Evolutionary conservation across 2,888 invertebrate genomes (phyloP), one percentile per base, ranked within the genome.

Genomic region (Odontocolon sp.): DNA sequence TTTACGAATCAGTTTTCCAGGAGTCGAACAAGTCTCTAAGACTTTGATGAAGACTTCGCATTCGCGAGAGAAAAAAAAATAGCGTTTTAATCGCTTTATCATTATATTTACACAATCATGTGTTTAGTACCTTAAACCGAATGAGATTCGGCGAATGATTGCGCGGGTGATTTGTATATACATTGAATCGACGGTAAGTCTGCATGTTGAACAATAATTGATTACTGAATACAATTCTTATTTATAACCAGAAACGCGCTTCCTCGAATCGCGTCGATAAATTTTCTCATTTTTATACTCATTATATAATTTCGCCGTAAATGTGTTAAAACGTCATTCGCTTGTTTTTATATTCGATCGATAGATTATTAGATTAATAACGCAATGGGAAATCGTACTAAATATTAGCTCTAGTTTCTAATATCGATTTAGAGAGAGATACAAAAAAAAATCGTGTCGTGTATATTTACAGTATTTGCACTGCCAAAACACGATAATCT

Each of bases 381-480:
- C 52, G 56, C 68, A 77, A 77, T 77, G 77, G 77, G 69, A 77
- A 73, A 77, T 77, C 69, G 77, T 77, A 69, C 73, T 66, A 54
- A 54, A 38, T 47, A 21, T 42, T 21, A 23, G 31, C 54, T 9
- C 0, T 67, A 56, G 11, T 8, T 63, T 57, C 64, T 68, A 66
- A 63, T n/a, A n/a, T n/a, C 45, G 31, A 54, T 11, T 57, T 36
- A 56, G 18, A 31, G 14, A 31, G 52, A 54, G 54, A 36, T 31
- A 14, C 28, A 11, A 21, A 21, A 33, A 23, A 21, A 26, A 11
- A n/a, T 11, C 31, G 1, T 33, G 16, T 45, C 67, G 61, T 71
- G 66, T 52, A 50, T 59, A 31, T 38, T 45, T 36, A 18, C 23
- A 42, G 33, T 59, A 64, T 50, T 52, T 42, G 50, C 77, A 77